Conservation (phyloP, 2,797 vertebrate species). For the Brotogeris chrysoptera region DNA sequence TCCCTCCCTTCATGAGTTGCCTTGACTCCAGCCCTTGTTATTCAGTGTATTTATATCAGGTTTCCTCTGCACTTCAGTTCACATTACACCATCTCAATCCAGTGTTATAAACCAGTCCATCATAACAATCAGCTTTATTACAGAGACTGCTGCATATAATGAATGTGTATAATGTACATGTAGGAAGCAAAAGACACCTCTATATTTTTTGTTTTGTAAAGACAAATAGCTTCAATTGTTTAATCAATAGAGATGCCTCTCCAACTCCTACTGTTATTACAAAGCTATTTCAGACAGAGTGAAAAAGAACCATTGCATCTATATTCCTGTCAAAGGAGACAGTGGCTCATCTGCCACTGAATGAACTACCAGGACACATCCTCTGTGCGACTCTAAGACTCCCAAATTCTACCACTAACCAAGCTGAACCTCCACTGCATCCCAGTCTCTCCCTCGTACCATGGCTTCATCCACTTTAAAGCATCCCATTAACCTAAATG, state of each 20-base stretch:
- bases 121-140: slow-evolving; percentile 62
- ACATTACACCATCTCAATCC: not conserved
- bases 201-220: slow-evolving; percentile 70
- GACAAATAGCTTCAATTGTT: slow-evolving; percentile 77
- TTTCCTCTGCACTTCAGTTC: slow-evolving; percentile 4
- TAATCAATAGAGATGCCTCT: slow-evolving; percentile 82
- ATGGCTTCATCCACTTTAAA: accelerated
- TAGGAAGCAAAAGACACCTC: slow-evolving; percentile 71
- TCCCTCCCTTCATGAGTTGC: not conserved
- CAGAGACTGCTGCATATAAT: slow-evolving; percentile 40
- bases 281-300: slow-evolving; percentile 71
- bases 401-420: not conserved
- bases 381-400: not conserved
- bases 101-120: slow-evolving; percentile 18
- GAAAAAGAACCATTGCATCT: slow-evolving; percentile 59
- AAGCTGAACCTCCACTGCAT: not conserved
- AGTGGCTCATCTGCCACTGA: slow-evolving; percentile 1
- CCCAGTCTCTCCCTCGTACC: not conserved
- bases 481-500: not conserved
- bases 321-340: slow-evolving; percentile 58
- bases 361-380: not conserved
- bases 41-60: slow-evolving; percentile 1
- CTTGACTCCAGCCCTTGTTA: not conserved
- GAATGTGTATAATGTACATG: slow-evolving; percentile 49
- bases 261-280: slow-evolving; percentile 71